phyloP scores from a whole-genome alignment of 2,113 vertebrate species.

The Orthonyx spaldingii region DNA sequence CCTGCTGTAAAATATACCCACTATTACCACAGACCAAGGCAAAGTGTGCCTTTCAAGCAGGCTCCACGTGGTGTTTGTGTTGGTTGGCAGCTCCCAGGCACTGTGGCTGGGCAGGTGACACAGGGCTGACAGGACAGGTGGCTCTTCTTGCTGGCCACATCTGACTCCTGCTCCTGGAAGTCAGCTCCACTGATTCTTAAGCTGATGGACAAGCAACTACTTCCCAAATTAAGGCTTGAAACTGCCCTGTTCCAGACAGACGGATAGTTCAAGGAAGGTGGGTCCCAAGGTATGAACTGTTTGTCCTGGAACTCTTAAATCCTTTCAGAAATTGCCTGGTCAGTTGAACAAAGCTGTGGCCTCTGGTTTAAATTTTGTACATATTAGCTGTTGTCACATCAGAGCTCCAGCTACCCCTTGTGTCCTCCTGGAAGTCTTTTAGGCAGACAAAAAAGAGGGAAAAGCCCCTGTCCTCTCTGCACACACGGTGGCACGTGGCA shows the following conservation, averaged over 20 bases:
- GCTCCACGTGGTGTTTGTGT: not conserved
- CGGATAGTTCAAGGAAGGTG: not conserved
- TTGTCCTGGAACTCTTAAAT: not conserved
- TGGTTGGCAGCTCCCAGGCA: not conserved
- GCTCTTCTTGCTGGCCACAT: not conserved
- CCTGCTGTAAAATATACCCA: not conserved
- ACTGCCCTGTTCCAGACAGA: not conserved
- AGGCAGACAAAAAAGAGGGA: not conserved
- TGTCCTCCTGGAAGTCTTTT: not conserved
- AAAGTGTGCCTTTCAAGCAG: not conserved
- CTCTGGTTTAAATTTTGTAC: not conserved
- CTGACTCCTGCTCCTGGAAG: not conserved
- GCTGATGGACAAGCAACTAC: not conserved
- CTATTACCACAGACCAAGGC: not conserved
- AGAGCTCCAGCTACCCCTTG: not conserved
- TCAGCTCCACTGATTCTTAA: not conserved
- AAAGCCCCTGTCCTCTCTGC: not conserved
- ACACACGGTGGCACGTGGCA: not conserved
- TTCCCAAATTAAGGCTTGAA: not conserved
- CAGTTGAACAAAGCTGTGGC: not conserved
- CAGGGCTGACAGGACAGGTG: not conserved
- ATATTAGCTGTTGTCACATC: accelerated
- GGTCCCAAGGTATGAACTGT: not conserved
- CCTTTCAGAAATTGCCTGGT: not conserved
- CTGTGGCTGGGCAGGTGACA: accelerated